Evolutionary conservation across 2,888 invertebrate species (phyloP), one percentile per base, ranked within the genome.

Genomic region (Drosophila cyrtoloma): DNA sequence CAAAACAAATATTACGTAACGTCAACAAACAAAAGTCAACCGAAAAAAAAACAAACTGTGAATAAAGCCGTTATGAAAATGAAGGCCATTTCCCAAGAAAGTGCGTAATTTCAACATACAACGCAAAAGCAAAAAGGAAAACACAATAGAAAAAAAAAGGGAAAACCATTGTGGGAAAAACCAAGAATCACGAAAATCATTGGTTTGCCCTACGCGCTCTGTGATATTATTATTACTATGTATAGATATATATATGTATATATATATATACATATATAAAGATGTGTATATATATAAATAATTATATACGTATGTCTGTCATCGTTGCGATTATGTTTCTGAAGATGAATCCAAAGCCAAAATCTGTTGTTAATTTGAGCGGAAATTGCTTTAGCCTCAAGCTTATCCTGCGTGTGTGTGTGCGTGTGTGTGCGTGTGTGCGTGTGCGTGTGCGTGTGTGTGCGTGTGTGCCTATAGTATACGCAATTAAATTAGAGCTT

Each of bases 41-140:
- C 30, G 53, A 44, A 68, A 16, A 16, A 47, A 22, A 47, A 7
- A 47, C 26, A 26, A 47, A 0, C 26, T 16, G 30, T 51, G 7
- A 26, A 60, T 44, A 61, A 58, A 72, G 37, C n/a, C 42, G 62
- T 56, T 71, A 59, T 86, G 71, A 73, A 62, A 86, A 80, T 71
- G 76, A 76, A 81, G 76, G 76, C 51, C 58, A 63, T 37, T 72
- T 88, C 70, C 32, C 12, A 30, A 28, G 77, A 66, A 88, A 86
- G 51, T 84, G 75, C 75, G 74, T 86, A 71, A 81, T 79, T 88
- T 77, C 75, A 26, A 56, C 22, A 28, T 35, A 58, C 30, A 59
- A 71, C 51, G 64, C 59, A 68, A 76, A 59, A 61, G 59, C 28
- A 32, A 39, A 56, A 26, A 47, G 26, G 19, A n/a, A 53, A 39